Base-by-base conservation (phyloP, 2,888 invertebrate genomes). In the Meloe dianella region DNA sequence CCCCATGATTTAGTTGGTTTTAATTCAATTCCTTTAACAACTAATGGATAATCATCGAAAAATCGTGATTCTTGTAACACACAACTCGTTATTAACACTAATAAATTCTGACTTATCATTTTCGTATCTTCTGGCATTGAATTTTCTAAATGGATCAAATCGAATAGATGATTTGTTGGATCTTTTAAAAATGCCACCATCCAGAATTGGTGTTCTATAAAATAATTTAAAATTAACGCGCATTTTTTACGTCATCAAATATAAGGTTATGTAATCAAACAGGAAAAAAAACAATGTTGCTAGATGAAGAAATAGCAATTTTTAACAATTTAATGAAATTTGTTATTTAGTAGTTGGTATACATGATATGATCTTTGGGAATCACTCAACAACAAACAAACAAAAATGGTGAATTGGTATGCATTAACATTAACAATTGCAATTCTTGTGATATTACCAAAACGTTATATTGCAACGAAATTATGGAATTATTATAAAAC, bases 81-180 rank as follows among this genome's bases (percentile, higher is more conserved):
- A 68, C 84, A 84, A 14, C 79, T 72, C 20, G 81, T 80, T 12
- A 85, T 79, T 22, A 85, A 75, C 38, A 76, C 73, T 17, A 85
- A 71, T 10, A 84, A 66, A 67, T 83, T 81, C 67, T 81, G 78
- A 57, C 81, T 81, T 14, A 84, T 65, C 35, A 67, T 57, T 73
- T 81, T 81, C 7, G 69, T 70, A 47, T 78, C 77, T 59, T 79
- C 76, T 6, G 77, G 75, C 1, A 74, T 67, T 24, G 68, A 69
- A 58, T 64, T 73, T 38, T 80, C 80, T 0, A 76, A 66, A 57
- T 72, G 72, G 32, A 84, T 67, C 22, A 83, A 62, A 69, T 81
- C 79, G 9, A 81, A 71, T 38, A 83, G 63, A 47, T 75, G 76
- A 56, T 79, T 77, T 2, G 69, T 69, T 5, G 74, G 72, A 66